Evolutionary conservation across 2,797 vertebrate genomes (phyloP), one percentile per base, ranked within the genome.

Genomic region (Nannoperca obscura): DNA sequence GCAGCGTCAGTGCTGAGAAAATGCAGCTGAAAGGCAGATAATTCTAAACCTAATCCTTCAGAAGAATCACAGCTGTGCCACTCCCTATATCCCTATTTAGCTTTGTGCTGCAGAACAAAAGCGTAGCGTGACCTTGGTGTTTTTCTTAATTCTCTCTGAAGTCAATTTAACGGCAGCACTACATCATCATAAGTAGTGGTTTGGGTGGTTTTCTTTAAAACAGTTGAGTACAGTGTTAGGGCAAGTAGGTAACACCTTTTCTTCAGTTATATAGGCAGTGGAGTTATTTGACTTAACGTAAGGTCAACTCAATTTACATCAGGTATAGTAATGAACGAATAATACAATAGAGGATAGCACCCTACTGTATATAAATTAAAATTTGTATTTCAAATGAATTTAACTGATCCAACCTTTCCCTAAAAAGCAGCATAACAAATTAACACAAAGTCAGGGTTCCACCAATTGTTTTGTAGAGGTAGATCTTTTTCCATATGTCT

Each of bases 21-120:
- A 80, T n/a, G 32, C 71, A 80, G 59, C 87, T 85, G 75, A 47
- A 78, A 81, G 88, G 74, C 75, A 87, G 44, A 72, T 83, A 87
- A 90, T 86, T 22, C 74, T 60, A 20, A 57, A 78, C 19, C 36
- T 80, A 80, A 85, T 90, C 60, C 82, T 82, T 82, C 42, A 53
- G 54, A 8, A 60, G 81, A 81, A 74, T 78, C 52, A 10, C 20
- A 10, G 1, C 58, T 13, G 27, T 60, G 60, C 86, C 88, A 81
- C 90, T 75, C 89, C 91, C 86, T 83, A 46, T 34, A 27, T 27
- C 24, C 24, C 24, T 27, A 27, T 27, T 1, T 27, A 27, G 24
- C 24, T 27, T 65, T 32, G 61, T 22, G 32, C 53, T 47, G 13
- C 68, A 66, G 9, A 80, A 82, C 64, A 84, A 88, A 86, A 86